A percentile compares a stretch with the other conserved stretches of the same genome.
phyloP scores from a whole-genome alignment of 2,888 invertebrate species.

The Physocephala rufipes region DNA sequence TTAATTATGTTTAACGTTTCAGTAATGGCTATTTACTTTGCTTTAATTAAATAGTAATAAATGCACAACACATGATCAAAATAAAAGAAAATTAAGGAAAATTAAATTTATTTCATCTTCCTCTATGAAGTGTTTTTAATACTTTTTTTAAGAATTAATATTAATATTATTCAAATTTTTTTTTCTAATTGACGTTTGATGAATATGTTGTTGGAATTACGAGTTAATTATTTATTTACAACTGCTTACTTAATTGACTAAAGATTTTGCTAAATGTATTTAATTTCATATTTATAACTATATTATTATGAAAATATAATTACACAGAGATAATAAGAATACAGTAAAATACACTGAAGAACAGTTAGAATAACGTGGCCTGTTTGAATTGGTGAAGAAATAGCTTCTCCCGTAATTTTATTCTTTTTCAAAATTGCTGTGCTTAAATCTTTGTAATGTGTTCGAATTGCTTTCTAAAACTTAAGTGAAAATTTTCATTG shows the following conservation, averaged over 20 bases:
- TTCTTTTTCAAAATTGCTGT: too few species aligned
- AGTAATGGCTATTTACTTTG: neutral
- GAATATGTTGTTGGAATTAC: neutral
- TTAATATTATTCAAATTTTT: conserved; percentile 1
- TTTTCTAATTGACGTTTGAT: conserved; percentile 25
- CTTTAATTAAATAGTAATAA: conserved; percentile 24
- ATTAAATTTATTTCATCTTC: conserved; percentile 10
- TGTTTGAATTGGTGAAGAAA: too few species aligned
- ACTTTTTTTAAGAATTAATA: neutral
- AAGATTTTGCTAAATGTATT: conserved; percentile 12
- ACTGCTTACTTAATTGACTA: conserved; percentile 45
- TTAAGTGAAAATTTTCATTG: neutral
- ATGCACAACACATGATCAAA: conserved; percentile 15
- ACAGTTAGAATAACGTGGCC: neutral
- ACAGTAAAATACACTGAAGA: conserved; percentile 1
- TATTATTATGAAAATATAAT: neutral
- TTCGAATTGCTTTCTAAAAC: too few species aligned
- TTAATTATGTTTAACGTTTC: neutral
- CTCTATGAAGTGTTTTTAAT: neutral
- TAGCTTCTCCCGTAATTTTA: too few species aligned
- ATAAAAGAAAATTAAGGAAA: neutral
- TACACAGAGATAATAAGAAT: neutral
- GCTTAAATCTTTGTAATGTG: too few species aligned
- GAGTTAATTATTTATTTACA: conserved; percentile 29
- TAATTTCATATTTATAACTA: neutral